phyloP scores from a whole-genome alignment of 2,113 vertebrate species.

The Mustela nigripes region DNA sequence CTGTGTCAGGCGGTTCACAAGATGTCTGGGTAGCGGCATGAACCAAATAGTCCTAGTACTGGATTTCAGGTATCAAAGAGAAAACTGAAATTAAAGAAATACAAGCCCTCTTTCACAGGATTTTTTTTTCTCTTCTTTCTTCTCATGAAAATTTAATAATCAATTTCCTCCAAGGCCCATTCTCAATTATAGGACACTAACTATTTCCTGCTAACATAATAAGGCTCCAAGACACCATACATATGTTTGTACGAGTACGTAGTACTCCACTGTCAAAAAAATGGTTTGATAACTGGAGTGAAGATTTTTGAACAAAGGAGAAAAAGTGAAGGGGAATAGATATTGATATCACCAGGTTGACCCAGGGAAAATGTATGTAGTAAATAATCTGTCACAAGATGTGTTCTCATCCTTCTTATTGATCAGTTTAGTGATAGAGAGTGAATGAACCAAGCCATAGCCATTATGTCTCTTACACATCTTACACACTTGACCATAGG shows the following conservation, averaged over 20 bases:
- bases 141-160: not conserved
- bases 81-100: conserved; percentile 42
- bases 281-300: not conserved
- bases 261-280: not conserved
- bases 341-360: not conserved
- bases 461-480: not conserved
- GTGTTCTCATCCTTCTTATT: not conserved
- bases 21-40: not conserved
- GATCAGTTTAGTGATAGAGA: not conserved
- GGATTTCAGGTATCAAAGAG: not conserved
- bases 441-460: not conserved
- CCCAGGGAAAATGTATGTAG: not conserved
- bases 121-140: not conserved
- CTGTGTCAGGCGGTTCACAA: not conserved
- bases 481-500: not conserved
- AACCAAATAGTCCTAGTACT: not conserved
- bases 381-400: not conserved
- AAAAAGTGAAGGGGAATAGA: not conserved
- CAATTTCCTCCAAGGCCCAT: not conserved
- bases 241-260: not conserved
- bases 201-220: not conserved
- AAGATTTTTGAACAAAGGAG: conserved; percentile 40
- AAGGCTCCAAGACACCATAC: not conserved
- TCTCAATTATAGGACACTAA: conserved; percentile 33
- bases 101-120: not conserved